These are phyloP conservation scores for Drosophila pseudotakahashii DNA, from an alignment of 2,888 invertebrate species.

Conservation along the genomic window DNA sequence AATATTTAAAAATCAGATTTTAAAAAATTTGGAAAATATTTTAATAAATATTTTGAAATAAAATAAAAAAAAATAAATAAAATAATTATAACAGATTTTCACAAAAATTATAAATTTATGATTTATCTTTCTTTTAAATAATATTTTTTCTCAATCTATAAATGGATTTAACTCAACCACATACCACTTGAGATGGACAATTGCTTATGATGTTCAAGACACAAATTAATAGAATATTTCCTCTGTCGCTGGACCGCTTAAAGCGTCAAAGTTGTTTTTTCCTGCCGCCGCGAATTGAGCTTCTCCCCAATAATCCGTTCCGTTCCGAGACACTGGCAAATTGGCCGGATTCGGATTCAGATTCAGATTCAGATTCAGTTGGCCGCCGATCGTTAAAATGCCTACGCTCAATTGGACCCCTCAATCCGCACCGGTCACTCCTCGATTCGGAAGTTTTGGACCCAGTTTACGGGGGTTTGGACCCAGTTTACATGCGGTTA, in stretches of 20 bases:
- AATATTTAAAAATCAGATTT: too few relatives aligned
- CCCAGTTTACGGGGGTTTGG: conserved; percentile 15
- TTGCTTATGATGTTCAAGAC: not conserved
- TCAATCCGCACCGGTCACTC: conserved; percentile 25
- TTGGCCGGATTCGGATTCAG: conserved; percentile 27
- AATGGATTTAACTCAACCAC: not conserved
- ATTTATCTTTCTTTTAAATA: too few relatives aligned
- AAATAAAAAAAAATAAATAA: too few relatives aligned
- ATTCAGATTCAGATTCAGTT: conserved; percentile 13
- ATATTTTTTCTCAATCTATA: too few relatives aligned
- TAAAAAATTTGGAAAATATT: too few relatives aligned
- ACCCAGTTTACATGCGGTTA: conserved; percentile 70
- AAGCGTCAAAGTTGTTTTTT: conserved; percentile 20
- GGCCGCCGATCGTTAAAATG: conserved; percentile 44
- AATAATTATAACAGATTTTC: too few relatives aligned
- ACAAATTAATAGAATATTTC: conserved; percentile 11
- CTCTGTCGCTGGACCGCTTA: conserved; percentile 8
- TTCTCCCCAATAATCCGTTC: conserved; percentile 39
- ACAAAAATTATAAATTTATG: too few relatives aligned
- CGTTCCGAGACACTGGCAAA: conserved; percentile 44
- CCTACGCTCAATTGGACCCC: conserved; percentile 35
- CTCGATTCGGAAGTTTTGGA: not conserved
- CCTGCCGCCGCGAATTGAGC: conserved; percentile 27
- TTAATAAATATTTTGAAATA: too few relatives aligned
- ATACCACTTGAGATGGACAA: not conserved